Percentiles rank a stretch among this genome's conserved stretches.
Evolutionary conservation across 2,113 vertebrate species (phyloP).

Genomic region (Pachyramphus minor): DNA sequence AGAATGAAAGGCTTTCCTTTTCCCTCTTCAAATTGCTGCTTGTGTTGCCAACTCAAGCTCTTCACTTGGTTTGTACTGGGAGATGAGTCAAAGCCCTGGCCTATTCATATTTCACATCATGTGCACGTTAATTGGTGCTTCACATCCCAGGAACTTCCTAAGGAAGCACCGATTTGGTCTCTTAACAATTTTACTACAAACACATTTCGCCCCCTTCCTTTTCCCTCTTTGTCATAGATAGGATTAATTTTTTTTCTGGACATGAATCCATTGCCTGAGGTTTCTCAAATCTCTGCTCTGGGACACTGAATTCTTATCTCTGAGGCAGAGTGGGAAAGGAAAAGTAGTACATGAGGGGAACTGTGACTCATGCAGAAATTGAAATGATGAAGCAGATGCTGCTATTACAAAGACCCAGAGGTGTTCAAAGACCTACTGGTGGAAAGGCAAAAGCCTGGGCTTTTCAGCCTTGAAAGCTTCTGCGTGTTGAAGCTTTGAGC

Average conservation of each 20-base stretch:
- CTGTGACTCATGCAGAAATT: constrained; percentile 46
- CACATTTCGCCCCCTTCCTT: background rate
- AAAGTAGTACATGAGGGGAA: constrained; percentile 7
- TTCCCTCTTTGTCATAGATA: constrained; percentile 27
- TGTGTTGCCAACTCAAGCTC: background rate
- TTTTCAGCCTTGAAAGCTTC: constrained; percentile 11
- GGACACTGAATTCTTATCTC: constrained; percentile 35
- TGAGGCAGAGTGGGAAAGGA: background rate
- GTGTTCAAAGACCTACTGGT: constrained; percentile 22
- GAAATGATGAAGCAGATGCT: constrained; percentile 28
- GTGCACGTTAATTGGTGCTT: constrained; percentile 12
- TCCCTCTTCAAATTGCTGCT: background rate
- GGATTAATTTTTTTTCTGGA: constrained; percentile 24
- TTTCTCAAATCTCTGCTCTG: constrained; percentile 47
- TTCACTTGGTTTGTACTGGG: background rate
- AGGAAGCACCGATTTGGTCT: constrained; percentile 29
- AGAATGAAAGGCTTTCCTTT: constrained; percentile 22
- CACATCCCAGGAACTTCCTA: constrained; percentile 28
- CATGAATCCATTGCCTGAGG: constrained; percentile 19
- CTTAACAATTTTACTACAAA: constrained; percentile 37
- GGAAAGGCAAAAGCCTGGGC: constrained; percentile 35
- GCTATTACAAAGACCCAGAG: constrained; percentile 41
- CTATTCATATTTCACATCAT: constrained; percentile 48
- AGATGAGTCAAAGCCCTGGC: constrained; percentile 35
- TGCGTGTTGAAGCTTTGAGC: background rate